A percentile compares a stretch with the other conserved stretches of the same genome.
Conservation (phyloP, 2,888 invertebrate species). For the Eumerus sabulonum region DNA sequence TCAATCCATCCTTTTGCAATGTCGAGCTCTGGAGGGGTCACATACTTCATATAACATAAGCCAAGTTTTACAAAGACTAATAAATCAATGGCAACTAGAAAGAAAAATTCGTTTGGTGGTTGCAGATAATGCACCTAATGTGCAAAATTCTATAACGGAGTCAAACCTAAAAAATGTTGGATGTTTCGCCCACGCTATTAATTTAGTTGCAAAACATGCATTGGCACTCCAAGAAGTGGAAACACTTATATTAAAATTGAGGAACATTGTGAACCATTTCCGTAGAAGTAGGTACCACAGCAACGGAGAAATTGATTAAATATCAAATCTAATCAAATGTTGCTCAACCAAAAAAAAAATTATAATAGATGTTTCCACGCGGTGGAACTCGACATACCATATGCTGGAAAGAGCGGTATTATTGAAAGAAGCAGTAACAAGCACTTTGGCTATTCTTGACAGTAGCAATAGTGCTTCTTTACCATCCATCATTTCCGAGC, state of each 20-base stretch:
- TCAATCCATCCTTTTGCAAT: conserved; percentile 17
- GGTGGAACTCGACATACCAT: conserved; percentile 17
- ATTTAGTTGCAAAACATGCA: conserved; percentile 3
- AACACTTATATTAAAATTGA: neutral
- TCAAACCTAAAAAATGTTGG: conserved; percentile 5
- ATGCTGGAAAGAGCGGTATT: conserved; percentile 22
- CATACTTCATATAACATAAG: conserved; percentile 12
- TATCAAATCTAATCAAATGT: conserved; percentile 12
- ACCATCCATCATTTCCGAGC: conserved; percentile 1
- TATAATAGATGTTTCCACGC: conserved; percentile 19
- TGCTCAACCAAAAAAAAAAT: conserved; percentile 17
- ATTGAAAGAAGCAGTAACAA: conserved; percentile 8
- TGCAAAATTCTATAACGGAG: conserved; percentile 4
- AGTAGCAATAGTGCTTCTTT: conserved; percentile 5
- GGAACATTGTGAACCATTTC: conserved; percentile 7
- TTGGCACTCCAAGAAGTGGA: conserved; percentile 4
- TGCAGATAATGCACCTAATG: conserved; percentile 7
- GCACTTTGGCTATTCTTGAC: too few relatives aligned
- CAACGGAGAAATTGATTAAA: conserved; percentile 8
- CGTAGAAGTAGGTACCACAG: conserved; percentile 9
- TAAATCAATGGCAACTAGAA: neutral
- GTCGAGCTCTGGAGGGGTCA: conserved; percentile 8
- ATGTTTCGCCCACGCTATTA: conserved; percentile 2
- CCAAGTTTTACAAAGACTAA: conserved; percentile 4
- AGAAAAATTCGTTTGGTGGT: conserved; percentile 6